Evolutionary conservation across 2,113 vertebrate species (phyloP).

Genomic region (Gobius niger): DNA sequence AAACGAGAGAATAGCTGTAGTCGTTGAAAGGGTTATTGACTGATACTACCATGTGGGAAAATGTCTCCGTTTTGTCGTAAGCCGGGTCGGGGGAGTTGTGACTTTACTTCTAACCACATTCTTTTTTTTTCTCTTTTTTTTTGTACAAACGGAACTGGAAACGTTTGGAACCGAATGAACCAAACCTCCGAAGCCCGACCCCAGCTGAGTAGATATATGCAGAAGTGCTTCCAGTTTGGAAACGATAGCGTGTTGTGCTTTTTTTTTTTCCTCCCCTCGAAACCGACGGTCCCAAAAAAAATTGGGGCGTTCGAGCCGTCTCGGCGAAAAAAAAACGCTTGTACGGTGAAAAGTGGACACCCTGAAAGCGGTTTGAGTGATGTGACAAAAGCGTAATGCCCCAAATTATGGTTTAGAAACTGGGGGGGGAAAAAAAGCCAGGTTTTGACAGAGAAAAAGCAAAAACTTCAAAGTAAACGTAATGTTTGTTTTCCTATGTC

Average conservation of each 20-base stretch:
- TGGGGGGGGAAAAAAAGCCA: conserved; percentile 60
- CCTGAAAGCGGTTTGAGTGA: conserved; percentile 72
- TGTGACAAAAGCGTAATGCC: conserved; percentile 82
- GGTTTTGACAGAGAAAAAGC: conserved; percentile 50
- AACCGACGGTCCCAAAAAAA: no score
- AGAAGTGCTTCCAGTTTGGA: conserved; percentile 56
- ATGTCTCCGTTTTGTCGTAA: conserved; percentile 37
- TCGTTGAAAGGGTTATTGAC: conserved; percentile 37
- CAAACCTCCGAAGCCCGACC: conserved; percentile 42
- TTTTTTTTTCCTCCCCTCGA: conserved; percentile 23
- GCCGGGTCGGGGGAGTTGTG: conserved; percentile 39
- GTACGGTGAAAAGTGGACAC: conserved; percentile 50
- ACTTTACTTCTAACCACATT: background rate
- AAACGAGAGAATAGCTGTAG: conserved; percentile 29
- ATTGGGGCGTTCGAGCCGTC: background rate
- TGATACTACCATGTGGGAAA: background rate
- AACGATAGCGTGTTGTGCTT: conserved; percentile 72
- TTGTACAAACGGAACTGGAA: background rate
- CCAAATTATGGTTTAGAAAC: conserved; percentile 70
- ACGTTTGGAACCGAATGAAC: conserved; percentile 12
- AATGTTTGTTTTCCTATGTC: conserved; percentile 50
- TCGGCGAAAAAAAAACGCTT: conserved; percentile 39
- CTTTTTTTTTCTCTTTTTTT: background rate
- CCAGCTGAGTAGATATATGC: conserved; percentile 45
- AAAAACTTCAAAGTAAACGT: conserved; percentile 18